Base-by-base conservation (phyloP, 2,113 vertebrate genomes). In the Telmatochromis bifrenatus region DNA sequence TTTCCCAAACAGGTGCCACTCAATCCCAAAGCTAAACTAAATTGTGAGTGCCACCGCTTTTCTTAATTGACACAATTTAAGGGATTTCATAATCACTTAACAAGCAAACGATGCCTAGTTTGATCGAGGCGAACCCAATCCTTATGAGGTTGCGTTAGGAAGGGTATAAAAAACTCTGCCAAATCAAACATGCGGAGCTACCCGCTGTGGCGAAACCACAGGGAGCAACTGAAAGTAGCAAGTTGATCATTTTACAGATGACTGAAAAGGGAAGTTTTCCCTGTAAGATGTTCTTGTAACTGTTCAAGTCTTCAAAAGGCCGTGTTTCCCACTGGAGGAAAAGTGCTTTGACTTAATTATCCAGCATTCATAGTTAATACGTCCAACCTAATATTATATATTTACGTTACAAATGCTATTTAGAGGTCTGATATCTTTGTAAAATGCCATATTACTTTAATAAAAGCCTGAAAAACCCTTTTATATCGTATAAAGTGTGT, bases 361-460 rank as follows among this genome's bases (percentile, higher is more conserved):
- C 23, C 4, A 31, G 23, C 42, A 75, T 31, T 75, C 15, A 19
- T 49, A 75, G 42, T 26, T 49, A 49, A 8, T 28, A 19, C 0
- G 14, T 73, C 39, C 68, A 73, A 70, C 65, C 37, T 70, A 70
- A 70, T 60, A 60, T 60, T 33, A 28, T 75, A 28, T 47, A 28
- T 75, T 47, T 75, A 28, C 0, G 1, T 45, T 73, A 73, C 21
- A 73, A 45, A 73, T 73, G 5, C 6, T 35, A 0, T 39, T 55
- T 12, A 80, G 51, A 37, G 7, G 19, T 80, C 13, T 80, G 31
- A 54, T 1, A 31, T 19, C 14, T 28, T 58, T 58, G 79, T 42
- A 7, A 42, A 53, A 75, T 47, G 23, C 68, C 13, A 45, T 4
- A 0, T 15, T 73, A 45, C 39, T 35, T 33, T 35, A 39, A 37